A percentile compares a stretch with the other conserved stretches of the same genome.
These are phyloP conservation scores for Ecliptopera silaceata DNA, from an alignment of 2,888 invertebrate species.

Conservation along the genomic window DNA sequence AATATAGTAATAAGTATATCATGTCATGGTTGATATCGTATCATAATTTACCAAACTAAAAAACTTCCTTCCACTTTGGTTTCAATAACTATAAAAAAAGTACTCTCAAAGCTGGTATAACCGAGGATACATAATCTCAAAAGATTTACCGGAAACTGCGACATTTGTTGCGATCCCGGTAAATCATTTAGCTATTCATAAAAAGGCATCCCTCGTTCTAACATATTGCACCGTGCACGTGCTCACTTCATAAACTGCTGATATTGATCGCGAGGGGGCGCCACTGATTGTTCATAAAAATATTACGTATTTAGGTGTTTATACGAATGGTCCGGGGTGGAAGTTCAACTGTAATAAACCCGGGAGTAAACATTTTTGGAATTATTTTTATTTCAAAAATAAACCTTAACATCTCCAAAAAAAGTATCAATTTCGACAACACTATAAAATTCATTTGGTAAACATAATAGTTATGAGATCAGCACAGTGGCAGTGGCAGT, in stretches of 20 bases:
- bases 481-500: slow-evolving; percentile 1
- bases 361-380: neutral
- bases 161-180: slow-evolving; percentile 54
- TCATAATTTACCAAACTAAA: too few species aligned
- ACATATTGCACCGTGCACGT: slow-evolving; percentile 80
- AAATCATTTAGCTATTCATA: slow-evolving; percentile 82
- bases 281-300: slow-evolving; percentile 72
- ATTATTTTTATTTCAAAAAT: neutral
- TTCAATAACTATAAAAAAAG: too few species aligned
- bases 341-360: neutral
- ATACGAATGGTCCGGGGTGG: slow-evolving; percentile 11
- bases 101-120: neutral
- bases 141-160: slow-evolving; percentile 14
- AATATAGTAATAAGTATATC: too few species aligned
- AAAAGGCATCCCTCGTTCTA: slow-evolving; percentile 68
- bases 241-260: slow-evolving; percentile 78
- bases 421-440: neutral
- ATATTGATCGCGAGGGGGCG: slow-evolving; percentile 70
- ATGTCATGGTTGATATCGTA: too few species aligned
- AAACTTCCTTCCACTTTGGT: too few species aligned
- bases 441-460: neutral
- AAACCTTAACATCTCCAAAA: neutral
- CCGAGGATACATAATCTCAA: slow-evolving; percentile 4
- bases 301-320: slow-evolving; percentile 40
- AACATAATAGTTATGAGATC: neutral